phyloP scores from a whole-genome alignment of 2,797 vertebrate species.

The Cygnus olor region DNA sequence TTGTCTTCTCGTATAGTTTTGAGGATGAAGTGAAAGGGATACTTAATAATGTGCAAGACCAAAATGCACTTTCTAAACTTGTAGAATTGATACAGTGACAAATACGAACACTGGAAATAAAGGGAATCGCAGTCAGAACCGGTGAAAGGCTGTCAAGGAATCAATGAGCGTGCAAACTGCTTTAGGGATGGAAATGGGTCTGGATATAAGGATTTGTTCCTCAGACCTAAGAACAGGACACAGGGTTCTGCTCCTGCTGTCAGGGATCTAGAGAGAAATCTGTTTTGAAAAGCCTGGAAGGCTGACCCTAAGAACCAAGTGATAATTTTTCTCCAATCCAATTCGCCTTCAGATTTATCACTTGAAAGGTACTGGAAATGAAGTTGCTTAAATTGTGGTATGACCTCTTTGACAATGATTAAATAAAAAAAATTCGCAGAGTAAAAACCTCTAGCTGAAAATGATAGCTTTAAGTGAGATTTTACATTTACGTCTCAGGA shows the following conservation, averaged over 20 bases:
- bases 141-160: neutral
- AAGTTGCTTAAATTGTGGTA: neutral
- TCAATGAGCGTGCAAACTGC: neutral
- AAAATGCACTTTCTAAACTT: neutral
- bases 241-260: neutral
- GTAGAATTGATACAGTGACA: neutral
- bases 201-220: neutral
- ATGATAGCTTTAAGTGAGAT: neutral
- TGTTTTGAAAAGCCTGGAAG: neutral
- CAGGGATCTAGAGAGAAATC: neutral
- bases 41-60: neutral
- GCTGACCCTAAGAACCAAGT: neutral
- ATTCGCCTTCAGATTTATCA: neutral
- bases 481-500: neutral
- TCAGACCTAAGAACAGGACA: neutral
- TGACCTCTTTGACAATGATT: neutral
- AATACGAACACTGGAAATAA: neutral
- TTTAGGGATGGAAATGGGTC: neutral
- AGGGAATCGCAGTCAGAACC: neutral
- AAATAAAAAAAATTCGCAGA: neutral
- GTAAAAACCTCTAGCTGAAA: neutral
- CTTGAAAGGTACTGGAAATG: neutral
- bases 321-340: neutral
- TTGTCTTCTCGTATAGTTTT: neutral
- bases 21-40: neutral